Percentiles rank a stretch among this genome's conserved stretches.
Evolutionary conservation across 2,113 vertebrate genomes (phyloP).

Genomic region (Prietella phreatophila): DNA sequence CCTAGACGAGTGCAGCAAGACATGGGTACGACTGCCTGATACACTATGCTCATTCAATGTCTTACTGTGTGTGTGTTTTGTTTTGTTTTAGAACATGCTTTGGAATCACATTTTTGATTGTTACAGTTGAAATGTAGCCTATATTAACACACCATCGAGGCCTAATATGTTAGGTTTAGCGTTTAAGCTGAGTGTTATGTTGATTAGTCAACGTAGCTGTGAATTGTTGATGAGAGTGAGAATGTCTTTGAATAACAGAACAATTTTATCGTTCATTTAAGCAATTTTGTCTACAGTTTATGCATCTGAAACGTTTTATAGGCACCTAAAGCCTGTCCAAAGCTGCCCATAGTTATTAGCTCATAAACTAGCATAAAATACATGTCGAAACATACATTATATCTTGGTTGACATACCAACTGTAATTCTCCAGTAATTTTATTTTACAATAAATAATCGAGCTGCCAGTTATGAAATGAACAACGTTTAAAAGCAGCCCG

Average conservation of each 20-base stretch:
- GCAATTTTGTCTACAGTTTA: not conserved
- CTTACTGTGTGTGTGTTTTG: not conserved
- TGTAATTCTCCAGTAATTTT: not conserved
- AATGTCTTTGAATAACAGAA: not conserved
- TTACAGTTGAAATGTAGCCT: not conserved
- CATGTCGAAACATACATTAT: not conserved
- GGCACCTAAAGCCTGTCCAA: not conserved
- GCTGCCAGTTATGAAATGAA: not conserved
- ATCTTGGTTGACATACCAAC: not conserved
- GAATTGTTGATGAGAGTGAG: not conserved
- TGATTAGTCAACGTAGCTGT: not conserved
- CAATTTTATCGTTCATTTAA: not conserved
- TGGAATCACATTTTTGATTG: not conserved
- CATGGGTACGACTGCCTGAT: conserved; percentile 80
- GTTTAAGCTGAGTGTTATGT: not conserved
- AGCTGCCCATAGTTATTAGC: not conserved
- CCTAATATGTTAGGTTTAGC: too few relatives aligned
- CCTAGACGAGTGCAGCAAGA: conserved; percentile 98
- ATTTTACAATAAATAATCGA: not conserved
- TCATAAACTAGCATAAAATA: not conserved
- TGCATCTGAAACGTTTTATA: not conserved
- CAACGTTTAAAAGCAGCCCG: not conserved
- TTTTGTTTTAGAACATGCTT: not conserved
- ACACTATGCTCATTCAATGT: not conserved
- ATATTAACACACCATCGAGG: not conserved